Percentiles rank a stretch among this genome's conserved stretches.
phyloP scores from a whole-genome alignment of 2,797 vertebrate species.

The Gorsachius magnificus region DNA sequence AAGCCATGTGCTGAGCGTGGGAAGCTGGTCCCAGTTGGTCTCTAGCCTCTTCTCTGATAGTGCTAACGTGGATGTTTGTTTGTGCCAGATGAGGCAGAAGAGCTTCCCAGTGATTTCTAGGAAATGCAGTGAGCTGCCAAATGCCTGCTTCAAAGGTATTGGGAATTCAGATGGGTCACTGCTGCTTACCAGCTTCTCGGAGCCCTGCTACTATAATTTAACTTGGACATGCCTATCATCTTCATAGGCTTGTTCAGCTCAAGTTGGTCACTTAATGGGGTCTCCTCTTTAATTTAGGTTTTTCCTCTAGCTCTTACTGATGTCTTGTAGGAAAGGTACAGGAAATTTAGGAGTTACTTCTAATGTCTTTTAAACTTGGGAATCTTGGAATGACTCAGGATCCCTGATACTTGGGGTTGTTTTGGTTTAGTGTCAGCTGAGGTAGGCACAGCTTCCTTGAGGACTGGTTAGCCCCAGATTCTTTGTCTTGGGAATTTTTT shows the following conservation, averaged over 20 bases:
- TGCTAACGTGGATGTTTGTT: neutral
- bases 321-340: neutral
- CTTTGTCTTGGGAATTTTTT: neutral
- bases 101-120: slow-evolving; percentile 31
- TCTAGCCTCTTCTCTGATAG: neutral
- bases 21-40: neutral
- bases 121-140: slow-evolving; percentile 30
- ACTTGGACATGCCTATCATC: neutral
- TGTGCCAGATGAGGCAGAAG: neutral
- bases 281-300: neutral
- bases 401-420: neutral
- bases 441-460: neutral
- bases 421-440: neutral
- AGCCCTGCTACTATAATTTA: neutral
- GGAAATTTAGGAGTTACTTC: neutral
- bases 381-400: neutral
- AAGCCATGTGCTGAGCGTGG: fast-evolving
- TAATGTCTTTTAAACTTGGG: neutral
- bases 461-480: neutral
- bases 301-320: neutral
- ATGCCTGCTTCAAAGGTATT: neutral
- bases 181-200: neutral
- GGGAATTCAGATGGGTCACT: neutral
- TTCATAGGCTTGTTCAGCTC: neutral
- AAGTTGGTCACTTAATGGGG: neutral